Base-by-base conservation (phyloP, 2,113 vertebrate genomes). In the Centropus bengalensis region DNA sequence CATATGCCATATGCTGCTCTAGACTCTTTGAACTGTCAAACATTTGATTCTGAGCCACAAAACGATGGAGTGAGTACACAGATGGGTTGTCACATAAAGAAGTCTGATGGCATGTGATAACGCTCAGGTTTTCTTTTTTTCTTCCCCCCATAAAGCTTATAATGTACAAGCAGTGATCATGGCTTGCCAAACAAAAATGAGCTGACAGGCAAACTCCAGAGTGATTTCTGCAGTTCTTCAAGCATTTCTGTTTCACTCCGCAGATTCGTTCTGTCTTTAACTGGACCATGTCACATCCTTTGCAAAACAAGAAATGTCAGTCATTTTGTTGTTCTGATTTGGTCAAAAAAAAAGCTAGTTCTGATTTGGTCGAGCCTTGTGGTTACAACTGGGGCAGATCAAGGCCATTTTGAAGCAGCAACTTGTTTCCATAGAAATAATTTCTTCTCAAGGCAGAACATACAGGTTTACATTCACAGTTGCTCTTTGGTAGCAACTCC, bases 91-190 rank as follows among this genome's bases (percentile, higher is more conserved):
- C 92, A 96, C 88, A 86, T 91, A 71, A 81, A 88, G 64, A 93
- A 96, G 42, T 90, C 94, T 96, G 90, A 95, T 96, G 88, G 86
- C 94, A 96, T 96, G 92, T 96, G 90, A 93, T 91, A 91, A 93
- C 0, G 0, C 82, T 95, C 27, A 63, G 76, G 33, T 32, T 84
- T 63, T 23, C 59, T 55, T 20, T 38, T 76, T 30, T 67, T 58
- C 26, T 52, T 18, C 8, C 3, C 26, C 26, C 26, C 23, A 9
- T 45, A 76, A 91, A 89, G 36, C 89, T 80, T 58, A 47, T 52
- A 83, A 77, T 45, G 36, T 93, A 49, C 73, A 77, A 86, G 79
- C 73, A 83, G 32, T 58, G 79, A 94, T 96, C 73, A n/a, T 92
- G 91, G 69, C 88, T 96, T 89, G 82, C 90, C 89, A 93, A 93